Percentiles rank a stretch among this genome's conserved stretches.
Evolutionary conservation across 2,797 vertebrate species (phyloP).

Genomic region (Carcharodon carcharias): DNA sequence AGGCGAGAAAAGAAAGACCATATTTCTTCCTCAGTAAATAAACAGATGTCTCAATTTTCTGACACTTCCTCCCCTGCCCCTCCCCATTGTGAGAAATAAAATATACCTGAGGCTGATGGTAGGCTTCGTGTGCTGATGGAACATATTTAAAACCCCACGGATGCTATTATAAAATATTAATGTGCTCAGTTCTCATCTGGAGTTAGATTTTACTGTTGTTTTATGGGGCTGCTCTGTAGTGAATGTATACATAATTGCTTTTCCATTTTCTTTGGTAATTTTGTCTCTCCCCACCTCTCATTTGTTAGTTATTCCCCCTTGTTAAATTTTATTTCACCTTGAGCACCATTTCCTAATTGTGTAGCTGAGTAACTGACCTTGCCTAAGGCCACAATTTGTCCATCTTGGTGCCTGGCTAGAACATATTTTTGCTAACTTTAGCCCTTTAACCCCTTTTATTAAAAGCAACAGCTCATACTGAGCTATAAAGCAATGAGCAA

Average conservation of each 20-base stretch:
- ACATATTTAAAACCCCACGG: neutral
- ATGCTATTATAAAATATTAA: neutral
- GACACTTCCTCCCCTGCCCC: neutral
- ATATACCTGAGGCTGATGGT: neutral
- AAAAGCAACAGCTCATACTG: neutral
- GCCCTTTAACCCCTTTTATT: neutral
- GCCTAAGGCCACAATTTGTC: neutral
- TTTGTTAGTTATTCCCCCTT: neutral
- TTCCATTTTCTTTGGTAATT: neutral
- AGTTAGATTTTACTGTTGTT: neutral
- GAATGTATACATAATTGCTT: neutral
- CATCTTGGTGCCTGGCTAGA: neutral
- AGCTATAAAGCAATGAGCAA: neutral
- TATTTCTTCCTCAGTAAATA: neutral
- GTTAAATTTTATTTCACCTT: neutral
- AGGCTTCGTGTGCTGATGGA: neutral
- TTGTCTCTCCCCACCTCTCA: too few relatives aligned
- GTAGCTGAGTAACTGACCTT: neutral
- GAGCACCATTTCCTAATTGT: neutral
- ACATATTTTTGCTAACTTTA: neutral
- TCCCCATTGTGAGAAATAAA: neutral
- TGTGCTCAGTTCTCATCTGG: conserved; percentile 21
- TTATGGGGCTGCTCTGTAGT: neutral
- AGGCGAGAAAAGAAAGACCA: neutral
- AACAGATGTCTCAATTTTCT: conserved; percentile 25